A percentile compares a stretch with the other conserved stretches of the same genome.
phyloP scores from a whole-genome alignment of 2,113 vertebrate species.

The Anguilla japonica region DNA sequence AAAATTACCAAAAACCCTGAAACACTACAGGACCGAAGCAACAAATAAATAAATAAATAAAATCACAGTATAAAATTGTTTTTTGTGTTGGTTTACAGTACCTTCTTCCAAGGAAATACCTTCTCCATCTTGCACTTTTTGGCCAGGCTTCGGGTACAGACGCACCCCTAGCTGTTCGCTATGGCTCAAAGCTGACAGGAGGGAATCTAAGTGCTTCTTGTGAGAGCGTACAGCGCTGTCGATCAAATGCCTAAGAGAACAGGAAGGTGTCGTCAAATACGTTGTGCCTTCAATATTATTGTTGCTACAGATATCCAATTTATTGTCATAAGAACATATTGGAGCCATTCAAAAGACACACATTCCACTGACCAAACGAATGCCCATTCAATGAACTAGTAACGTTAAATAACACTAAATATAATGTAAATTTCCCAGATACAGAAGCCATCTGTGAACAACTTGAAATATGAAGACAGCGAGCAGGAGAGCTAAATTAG shows the following conservation, averaged over 20 bases:
- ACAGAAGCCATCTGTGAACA: no score
- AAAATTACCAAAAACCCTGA: no score
- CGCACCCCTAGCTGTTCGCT: conserved; percentile 16
- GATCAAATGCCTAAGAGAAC: conserved; percentile 58
- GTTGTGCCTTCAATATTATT: neutral
- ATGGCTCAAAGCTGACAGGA: conserved; percentile 57
- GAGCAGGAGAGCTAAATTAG: neutral
- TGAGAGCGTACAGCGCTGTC: conserved; percentile 60
- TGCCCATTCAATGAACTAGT: neutral
- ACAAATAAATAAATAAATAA: neutral
- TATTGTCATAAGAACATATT: no score
- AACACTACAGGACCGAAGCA: no score
- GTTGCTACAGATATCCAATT: neutral
- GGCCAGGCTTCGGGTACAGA: neutral
- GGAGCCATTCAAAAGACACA: no score
- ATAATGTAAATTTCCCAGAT: no score
- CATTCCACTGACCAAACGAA: neutral
- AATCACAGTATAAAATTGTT: neutral
- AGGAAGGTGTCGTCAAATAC: neutral
- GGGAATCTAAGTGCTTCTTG: conserved; percentile 62
- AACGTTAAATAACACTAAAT: no score
- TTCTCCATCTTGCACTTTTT: conserved; percentile 9
- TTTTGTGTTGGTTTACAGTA: conserved; percentile 27
- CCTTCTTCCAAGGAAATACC: conserved; percentile 60
- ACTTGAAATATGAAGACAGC: no score